Conservation (phyloP, 2,888 invertebrate species). For the Dynastes hyllus region DNA sequence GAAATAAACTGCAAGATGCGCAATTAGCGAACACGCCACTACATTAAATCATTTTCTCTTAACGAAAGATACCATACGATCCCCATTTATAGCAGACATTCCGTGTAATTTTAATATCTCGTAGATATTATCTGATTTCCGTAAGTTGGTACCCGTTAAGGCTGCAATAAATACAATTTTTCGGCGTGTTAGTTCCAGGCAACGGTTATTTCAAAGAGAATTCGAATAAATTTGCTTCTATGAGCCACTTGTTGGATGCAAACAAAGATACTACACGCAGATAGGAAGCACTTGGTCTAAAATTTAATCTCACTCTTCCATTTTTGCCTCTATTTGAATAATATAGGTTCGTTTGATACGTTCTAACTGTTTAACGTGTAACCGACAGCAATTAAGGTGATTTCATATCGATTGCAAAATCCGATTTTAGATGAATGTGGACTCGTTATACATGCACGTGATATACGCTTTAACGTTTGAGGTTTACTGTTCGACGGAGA, state of each 20-base stretch:
- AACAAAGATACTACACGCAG: slow-evolving; percentile 17
- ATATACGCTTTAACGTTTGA: not conserved
- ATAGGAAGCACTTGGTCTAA: not conserved
- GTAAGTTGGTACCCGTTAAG: not conserved
- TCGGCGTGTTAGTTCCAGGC: not conserved
- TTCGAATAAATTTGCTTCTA: slow-evolving; percentile 30
- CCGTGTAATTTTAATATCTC: slow-evolving; percentile 10
- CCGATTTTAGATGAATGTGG: not conserved
- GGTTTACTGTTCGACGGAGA: not conserved
- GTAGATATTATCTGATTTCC: not conserved
- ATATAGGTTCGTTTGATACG: no score
- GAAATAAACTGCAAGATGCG: not conserved
- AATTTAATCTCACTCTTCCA: not conserved
- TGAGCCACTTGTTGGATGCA: slow-evolving; percentile 33
- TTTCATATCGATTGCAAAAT: not conserved
- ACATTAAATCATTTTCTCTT: not conserved
- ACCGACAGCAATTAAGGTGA: not conserved
- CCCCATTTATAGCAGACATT: not conserved
- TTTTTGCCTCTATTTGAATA: no score
- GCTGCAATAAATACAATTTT: slow-evolving; percentile 25
- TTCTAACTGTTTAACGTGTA: no score
- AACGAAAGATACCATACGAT: not conserved
- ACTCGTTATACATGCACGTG: not conserved
- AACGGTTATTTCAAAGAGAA: slow-evolving; percentile 1
- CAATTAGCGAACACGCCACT: not conserved